phyloP scores from a whole-genome alignment of 35 echinoderm and acorn worm genomes.

The Ophiothrix spiculata region DNA sequence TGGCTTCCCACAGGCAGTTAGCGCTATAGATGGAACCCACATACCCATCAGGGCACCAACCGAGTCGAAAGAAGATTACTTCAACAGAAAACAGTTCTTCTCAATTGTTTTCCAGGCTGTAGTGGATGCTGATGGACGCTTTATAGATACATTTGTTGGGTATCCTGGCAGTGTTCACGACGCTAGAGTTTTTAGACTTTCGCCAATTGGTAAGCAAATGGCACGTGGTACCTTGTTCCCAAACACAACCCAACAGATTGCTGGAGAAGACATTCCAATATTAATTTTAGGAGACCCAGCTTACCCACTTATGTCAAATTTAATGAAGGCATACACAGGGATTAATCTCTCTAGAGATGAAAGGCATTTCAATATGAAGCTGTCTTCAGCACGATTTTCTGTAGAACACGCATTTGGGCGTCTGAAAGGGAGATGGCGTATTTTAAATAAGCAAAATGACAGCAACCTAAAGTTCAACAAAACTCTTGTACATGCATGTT shows the following conservation, averaged over 20 bases:
- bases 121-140: conserved; percentile 18
- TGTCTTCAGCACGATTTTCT: background rate
- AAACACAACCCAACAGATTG: background rate
- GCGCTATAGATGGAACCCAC: conserved; percentile 23
- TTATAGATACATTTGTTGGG: conserved; percentile 40
- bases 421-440: conserved; percentile 44
- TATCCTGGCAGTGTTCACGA: conserved; percentile 44
- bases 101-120: conserved; percentile 51
- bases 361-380: conserved; percentile 18
- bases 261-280: background rate
- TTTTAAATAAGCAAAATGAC: conserved; percentile 23
- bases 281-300: conserved; percentile 36
- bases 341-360: background rate
- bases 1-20: conserved; percentile 13
- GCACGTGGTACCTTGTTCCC: conserved; percentile 4
- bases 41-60: conserved; percentile 31
- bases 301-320: conserved; percentile 20
- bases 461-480: no score
- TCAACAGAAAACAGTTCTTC: conserved; percentile 38
- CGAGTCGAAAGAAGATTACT: conserved; percentile 14
- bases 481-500: no score
- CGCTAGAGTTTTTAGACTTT: conserved; percentile 26
- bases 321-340: conserved; percentile 28
- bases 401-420: conserved; percentile 46
- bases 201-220: background rate